Percentiles rank a stretch among this genome's conserved stretches.
Conservation (phyloP, 2,113 vertebrate genomes). For the Opisthocomus hoazin region DNA sequence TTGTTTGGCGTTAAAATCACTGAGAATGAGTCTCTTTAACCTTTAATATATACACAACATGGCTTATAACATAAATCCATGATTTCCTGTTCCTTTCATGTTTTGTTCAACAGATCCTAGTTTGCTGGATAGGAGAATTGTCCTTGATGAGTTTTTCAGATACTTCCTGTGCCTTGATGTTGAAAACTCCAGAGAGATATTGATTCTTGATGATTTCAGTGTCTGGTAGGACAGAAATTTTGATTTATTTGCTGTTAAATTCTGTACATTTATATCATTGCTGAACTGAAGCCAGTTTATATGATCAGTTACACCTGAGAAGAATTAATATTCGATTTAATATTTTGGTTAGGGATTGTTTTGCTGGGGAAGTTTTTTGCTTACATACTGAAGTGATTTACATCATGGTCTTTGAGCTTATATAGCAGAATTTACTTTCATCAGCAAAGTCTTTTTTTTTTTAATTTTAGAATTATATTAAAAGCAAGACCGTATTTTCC, state of each 20-base stretch:
- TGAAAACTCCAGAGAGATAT: neutral
- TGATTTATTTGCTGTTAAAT: neutral
- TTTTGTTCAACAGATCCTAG: neutral
- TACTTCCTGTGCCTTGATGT: neutral
- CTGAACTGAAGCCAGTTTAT: neutral
- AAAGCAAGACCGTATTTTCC: neutral
- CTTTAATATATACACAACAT: neutral
- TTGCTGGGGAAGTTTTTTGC: neutral
- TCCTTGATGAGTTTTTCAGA: neutral
- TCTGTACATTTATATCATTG: neutral
- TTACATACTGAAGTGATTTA: neutral
- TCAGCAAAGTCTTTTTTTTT: neutral
- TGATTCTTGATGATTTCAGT: neutral
- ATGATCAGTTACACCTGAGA: neutral
- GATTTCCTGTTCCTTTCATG: neutral
- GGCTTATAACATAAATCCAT: neutral
- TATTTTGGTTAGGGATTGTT: neutral
- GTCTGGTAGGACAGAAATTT: neutral
- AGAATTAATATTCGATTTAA: neutral
- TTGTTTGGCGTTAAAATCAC: neutral
- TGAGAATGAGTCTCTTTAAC: neutral
- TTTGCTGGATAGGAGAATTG: neutral
- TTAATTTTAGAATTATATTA: neutral
- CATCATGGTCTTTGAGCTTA: neutral
- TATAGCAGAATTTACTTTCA: neutral